These are phyloP conservation scores for Tenualosa ilisha DNA, from an alignment of 2,797 vertebrate species.

Conservation along the genomic window DNA sequence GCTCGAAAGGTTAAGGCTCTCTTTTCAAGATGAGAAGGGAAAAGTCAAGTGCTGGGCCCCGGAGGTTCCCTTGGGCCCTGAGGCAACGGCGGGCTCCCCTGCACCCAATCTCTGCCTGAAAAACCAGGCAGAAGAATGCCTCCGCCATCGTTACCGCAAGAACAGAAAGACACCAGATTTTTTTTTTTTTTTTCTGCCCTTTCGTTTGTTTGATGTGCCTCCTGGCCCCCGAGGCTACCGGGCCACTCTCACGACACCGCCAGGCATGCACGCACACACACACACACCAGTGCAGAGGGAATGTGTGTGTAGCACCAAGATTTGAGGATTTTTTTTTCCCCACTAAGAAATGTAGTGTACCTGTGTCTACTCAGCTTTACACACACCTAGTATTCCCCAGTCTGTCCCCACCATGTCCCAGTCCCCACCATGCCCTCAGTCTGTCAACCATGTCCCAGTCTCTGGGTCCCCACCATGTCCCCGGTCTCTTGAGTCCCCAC, in stretches of 20 bases:
- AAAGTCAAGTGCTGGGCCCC: constrained; percentile 76
- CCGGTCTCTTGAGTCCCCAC: too few species aligned
- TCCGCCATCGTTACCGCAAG: neutral
- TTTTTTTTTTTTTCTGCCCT: neutral
- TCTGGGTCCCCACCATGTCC: too few species aligned
- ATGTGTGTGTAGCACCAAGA: too few species aligned
- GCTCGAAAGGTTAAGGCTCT: constrained; percentile 71
- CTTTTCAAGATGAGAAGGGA: constrained; percentile 72
- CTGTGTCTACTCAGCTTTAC: too few species aligned
- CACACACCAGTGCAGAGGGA: neutral
- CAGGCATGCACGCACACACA: neutral
- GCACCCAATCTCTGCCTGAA: neutral
- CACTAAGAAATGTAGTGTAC: too few species aligned
- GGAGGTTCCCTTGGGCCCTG: constrained; percentile 42
- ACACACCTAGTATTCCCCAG: too few species aligned
- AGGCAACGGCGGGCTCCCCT: neutral
- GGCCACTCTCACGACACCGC: neutral
- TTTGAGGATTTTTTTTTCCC: too few species aligned
- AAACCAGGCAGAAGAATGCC: neutral
- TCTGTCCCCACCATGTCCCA: too few species aligned
- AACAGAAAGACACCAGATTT: neutral
- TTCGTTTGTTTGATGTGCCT: neutral
- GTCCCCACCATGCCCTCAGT: too few species aligned
- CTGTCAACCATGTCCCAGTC: too few species aligned
- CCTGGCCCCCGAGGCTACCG: neutral